Conservation (phyloP, 2,113 vertebrate species). For the Puma concolor region DNA sequence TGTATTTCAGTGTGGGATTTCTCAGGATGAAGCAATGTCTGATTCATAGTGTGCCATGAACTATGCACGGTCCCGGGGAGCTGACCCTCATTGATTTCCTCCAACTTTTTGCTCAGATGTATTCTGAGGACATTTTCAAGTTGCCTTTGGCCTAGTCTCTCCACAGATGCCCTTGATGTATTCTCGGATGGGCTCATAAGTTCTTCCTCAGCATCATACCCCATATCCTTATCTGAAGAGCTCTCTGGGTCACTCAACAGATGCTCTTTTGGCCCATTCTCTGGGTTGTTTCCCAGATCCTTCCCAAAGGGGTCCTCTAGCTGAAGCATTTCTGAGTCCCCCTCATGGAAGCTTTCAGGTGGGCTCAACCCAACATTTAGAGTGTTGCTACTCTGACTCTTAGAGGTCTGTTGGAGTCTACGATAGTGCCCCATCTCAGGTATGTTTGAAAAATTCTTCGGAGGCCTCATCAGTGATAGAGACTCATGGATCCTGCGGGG, state of each 20-base stretch:
- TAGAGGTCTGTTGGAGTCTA: neutral
- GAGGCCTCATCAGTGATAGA: neutral
- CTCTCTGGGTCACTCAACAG: neutral
- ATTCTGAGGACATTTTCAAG: neutral
- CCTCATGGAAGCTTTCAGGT: neutral
- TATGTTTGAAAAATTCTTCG: rapidly evolving
- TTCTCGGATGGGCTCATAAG: neutral
- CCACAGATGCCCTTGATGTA: neutral
- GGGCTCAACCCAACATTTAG: neutral
- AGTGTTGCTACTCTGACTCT: neutral
- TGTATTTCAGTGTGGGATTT: neutral
- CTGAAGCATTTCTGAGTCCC: neutral
- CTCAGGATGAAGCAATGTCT: neutral
- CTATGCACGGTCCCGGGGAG: neutral
- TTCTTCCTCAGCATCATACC: neutral
- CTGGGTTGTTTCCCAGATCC: too few relatives aligned
- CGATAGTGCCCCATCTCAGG: rapidly evolving
- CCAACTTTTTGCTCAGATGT: neutral
- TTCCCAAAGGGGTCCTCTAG: neutral
- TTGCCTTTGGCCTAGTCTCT: neutral
- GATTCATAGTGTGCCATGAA: neutral
- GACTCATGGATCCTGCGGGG: neutral
- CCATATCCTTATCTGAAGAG: neutral
- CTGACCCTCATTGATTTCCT: neutral
- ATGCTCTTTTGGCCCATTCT: neutral